Conservation (phyloP, 1,140 invertebrate species). For the Anastrepha obliqua region DNA sequence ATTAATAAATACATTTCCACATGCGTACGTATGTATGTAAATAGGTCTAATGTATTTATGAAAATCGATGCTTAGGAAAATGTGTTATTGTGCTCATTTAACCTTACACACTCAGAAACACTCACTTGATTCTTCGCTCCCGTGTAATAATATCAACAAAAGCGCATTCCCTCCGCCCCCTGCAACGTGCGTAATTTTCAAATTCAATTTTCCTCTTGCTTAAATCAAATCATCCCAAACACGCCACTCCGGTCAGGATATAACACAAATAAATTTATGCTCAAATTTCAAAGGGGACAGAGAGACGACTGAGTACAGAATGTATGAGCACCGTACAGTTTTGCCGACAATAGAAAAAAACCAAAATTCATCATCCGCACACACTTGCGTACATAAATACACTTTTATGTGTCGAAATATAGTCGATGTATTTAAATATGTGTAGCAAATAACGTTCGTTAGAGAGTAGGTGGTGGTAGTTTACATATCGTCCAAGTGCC, state of each 20-base stretch:
- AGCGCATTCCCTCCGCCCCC: too few species aligned
- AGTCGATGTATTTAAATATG: background rate
- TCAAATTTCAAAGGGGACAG: slow-evolving; percentile 17
- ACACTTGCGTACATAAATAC: background rate
- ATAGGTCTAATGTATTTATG: background rate
- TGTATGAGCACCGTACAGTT: background rate
- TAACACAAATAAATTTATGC: slow-evolving; percentile 53
- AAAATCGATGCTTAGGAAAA: background rate
- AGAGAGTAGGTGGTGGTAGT: background rate
- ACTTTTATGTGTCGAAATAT: background rate
- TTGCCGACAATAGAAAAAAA: background rate
- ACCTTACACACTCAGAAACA: slow-evolving; percentile 2
- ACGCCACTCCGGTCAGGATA: background rate
- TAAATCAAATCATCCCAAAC: slow-evolving; percentile 56
- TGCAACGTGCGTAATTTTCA: slow-evolving; percentile 47
- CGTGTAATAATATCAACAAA: background rate
- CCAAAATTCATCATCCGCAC: background rate
- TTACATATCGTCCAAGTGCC: slow-evolving; percentile 10
- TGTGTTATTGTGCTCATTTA: slow-evolving; percentile 12
- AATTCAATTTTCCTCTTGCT: slow-evolving; percentile 57
- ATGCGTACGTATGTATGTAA: background rate
- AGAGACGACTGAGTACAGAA: background rate
- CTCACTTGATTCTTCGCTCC: background rate
- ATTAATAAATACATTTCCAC: background rate
- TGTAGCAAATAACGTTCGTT: background rate